These are phyloP conservation scores for Tachyglossus aculeatus DNA, from an alignment of 2,797 vertebrate species.

Conservation along the genomic window DNA sequence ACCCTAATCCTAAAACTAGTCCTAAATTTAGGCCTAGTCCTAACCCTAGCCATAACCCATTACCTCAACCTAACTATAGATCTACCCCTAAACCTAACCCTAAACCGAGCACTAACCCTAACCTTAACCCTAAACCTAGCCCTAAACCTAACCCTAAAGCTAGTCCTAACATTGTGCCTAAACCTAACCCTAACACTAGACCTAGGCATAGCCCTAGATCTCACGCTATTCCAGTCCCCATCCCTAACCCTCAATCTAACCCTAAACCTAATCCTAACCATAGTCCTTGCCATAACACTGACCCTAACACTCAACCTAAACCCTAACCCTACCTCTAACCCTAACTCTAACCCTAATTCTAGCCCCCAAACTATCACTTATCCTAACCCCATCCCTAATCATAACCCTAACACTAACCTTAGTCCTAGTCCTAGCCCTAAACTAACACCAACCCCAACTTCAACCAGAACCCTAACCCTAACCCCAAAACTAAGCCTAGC, in stretches of 20 bases:
- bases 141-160: background rate
- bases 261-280: background rate
- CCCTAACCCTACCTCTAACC: background rate
- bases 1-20: background rate
- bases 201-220: background rate
- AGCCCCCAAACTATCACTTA: background rate
- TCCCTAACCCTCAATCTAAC: background rate
- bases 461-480: conserved; percentile 15
- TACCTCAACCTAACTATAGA: conserved; percentile 17
- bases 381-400: conserved; percentile 17
- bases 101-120: conserved; percentile 7
- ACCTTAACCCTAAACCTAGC: background rate
- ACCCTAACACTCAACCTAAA: background rate
- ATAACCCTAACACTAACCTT: conserved; percentile 16
- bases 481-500: background rate
- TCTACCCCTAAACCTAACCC: conserved; percentile 14
- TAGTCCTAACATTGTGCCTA: background rate
- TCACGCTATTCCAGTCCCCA: background rate
- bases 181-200: background rate
- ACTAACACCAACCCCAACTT: conserved; percentile 18
- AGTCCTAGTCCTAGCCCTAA: conserved; percentile 20
- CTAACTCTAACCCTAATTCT: background rate
- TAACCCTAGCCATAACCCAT: conserved; percentile 32
- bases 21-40: conserved; percentile 29
- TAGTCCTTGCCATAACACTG: background rate